Evolutionary conservation across 2,797 vertebrate genomes (phyloP), one percentile per base, ranked within the genome.

Genomic region (Oreochromis mossambicus): DNA sequence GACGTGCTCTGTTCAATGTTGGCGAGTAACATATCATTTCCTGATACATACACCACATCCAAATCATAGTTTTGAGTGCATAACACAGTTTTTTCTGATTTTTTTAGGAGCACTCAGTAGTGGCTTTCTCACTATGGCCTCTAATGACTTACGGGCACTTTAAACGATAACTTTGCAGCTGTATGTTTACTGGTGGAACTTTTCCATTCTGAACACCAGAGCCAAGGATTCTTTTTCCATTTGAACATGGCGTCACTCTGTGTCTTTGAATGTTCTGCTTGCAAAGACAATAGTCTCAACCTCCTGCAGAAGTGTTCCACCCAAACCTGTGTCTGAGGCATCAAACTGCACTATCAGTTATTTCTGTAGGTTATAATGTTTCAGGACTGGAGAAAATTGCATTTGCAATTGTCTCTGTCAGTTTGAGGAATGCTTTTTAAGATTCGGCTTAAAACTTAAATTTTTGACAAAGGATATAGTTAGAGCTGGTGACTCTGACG

Each of bases 1-100:
- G 12, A 34, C 85, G 82, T 2, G 78, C 81, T 21, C 88, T 79
- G 10, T 81, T 92, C 7, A 87, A 86, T 84, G 17, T 91, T 83
- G 7, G 86, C 73, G 1, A 92, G n/a, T 10, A 77, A 13, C 81
- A 87, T 87, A 3, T 85, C 19, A 21, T 17, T 12, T 7, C 78
- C 81, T 36, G 85, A 83, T 2, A 91, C 17, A 24, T 79, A 91
- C 1, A 15, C 29, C 4, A 90, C 61, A 32, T 68, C 9, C 2
- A 90, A 5, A 5, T 90, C 80, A 68, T 80, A 91, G 6, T 52
- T 86, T 26, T 89, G 83, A 3, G 89, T 46, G 0, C 10, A 13
- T 2, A 89, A 26, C 14, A 92, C 6, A 61, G 88, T 91, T 5
- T 91, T 6, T 80, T 21, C 0, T 58, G 84, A 85, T 77, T 38